Evolutionary conservation across 2,113 vertebrate genomes (phyloP).

Genomic region (Recurvirostra avosetta): DNA sequence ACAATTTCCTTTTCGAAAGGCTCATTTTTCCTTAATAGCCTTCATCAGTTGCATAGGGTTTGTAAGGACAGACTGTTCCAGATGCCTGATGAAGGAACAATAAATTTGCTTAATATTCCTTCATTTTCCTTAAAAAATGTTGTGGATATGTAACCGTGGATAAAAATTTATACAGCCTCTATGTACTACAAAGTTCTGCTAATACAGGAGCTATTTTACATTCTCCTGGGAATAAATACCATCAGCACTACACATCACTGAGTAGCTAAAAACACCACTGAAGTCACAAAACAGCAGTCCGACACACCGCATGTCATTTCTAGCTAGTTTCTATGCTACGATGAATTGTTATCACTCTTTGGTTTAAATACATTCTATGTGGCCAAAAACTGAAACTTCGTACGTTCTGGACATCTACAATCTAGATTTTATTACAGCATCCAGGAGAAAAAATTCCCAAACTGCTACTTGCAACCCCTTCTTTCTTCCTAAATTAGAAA

Average conservation of each 20-base stretch:
- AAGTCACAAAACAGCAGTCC: neutral
- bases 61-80: neutral
- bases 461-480: neutral
- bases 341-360: neutral
- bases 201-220: neutral
- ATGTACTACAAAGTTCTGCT: neutral
- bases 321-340: neutral
- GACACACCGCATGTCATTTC: neutral
- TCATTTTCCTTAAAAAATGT: neutral
- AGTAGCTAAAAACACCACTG: neutral
- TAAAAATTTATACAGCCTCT: neutral
- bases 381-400: neutral
- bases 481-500: neutral
- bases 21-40: neutral
- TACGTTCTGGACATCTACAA: neutral
- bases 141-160: neutral
- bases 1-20: neutral
- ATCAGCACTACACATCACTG: neutral
- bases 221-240: neutral
- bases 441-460: neutral
- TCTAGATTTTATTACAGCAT: accelerated
- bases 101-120: neutral
- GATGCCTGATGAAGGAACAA: neutral
- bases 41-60: neutral
- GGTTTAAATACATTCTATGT: neutral